These are phyloP conservation scores for Cecidostiba fungosa DNA, from an alignment of 2,888 invertebrate species.

Conservation along the genomic window DNA sequence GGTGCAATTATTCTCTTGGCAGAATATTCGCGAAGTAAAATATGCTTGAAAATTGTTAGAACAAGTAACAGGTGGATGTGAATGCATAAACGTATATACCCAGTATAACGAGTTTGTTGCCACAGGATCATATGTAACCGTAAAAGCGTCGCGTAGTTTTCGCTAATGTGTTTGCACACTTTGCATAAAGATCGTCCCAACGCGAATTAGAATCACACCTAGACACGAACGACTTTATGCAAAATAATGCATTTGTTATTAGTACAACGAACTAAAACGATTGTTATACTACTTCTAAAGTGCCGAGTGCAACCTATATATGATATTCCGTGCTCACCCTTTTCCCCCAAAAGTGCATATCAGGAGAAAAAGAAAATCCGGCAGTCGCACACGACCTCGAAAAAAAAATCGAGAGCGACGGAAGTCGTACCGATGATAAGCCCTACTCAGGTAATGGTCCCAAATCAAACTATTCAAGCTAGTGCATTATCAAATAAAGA, in stretches of 20 bases:
- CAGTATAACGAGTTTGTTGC: neutral
- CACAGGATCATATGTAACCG: neutral
- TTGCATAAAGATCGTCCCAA: neutral
- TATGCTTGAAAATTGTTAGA: neutral
- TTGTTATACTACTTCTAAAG: too few relatives aligned
- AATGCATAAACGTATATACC: neutral
- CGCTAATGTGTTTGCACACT: neutral
- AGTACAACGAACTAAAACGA: too few relatives aligned
- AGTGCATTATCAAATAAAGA: conserved; percentile 45
- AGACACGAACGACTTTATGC: too few relatives aligned
- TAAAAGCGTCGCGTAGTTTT: neutral
- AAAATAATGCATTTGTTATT: too few relatives aligned
- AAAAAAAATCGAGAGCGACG: neutral
- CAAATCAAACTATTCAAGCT: conserved; percentile 25
- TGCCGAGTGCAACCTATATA: too few relatives aligned
- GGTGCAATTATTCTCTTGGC: neutral
- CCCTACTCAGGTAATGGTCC: neutral
- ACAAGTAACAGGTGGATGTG: neutral
- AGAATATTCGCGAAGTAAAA: neutral
- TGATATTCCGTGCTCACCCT: too few relatives aligned
- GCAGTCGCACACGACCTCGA: neutral
- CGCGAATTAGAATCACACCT: too few relatives aligned
- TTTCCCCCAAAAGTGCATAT: too few relatives aligned
- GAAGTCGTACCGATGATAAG: neutral
- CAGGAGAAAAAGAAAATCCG: too few relatives aligned